A percentile compares a stretch with the other conserved stretches of the same genome.
phyloP scores from a whole-genome alignment of 2,888 invertebrate genomes.

The Eupithecia centaureata region DNA sequence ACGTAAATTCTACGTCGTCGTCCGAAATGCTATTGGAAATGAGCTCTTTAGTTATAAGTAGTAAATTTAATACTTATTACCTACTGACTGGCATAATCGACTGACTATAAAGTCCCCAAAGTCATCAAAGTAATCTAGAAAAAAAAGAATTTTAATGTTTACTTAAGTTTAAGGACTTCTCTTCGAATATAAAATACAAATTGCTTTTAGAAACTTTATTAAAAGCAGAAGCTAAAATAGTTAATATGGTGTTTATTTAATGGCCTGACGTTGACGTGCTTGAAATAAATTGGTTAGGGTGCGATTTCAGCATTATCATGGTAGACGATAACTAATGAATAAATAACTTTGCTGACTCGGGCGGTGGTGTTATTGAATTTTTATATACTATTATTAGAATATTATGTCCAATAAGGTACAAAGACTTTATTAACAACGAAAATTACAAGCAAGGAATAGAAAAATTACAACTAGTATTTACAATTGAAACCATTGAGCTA shows the following conservation, averaged over 20 bases:
- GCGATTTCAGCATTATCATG: conserved; percentile 19
- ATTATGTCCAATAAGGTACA: not conserved
- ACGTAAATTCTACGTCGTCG: no score
- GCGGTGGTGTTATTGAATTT: conserved; percentile 9
- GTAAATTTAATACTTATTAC: no score
- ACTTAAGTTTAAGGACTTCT: not conserved
- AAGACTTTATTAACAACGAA: no score
- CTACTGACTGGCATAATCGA: no score
- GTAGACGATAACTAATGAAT: conserved; percentile 16
- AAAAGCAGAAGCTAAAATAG: not conserved
- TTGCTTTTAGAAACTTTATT: not conserved
- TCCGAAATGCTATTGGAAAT: not conserved
- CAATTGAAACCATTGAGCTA: no score
- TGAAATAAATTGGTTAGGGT: conserved; percentile 24
- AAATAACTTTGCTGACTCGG: conserved; percentile 9
- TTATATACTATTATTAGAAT: not conserved
- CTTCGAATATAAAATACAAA: not conserved
- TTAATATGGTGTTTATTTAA: conserved; percentile 18
- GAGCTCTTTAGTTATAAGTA: not conserved
- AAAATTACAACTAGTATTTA: no score
- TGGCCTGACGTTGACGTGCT: conserved; percentile 8
- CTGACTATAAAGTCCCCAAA: no score
- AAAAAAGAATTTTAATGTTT: not conserved
- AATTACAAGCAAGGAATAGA: no score
- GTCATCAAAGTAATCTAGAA: no score